Evolutionary conservation across 2,113 vertebrate species (phyloP).

Genomic region (Tetrao urogallus): DNA sequence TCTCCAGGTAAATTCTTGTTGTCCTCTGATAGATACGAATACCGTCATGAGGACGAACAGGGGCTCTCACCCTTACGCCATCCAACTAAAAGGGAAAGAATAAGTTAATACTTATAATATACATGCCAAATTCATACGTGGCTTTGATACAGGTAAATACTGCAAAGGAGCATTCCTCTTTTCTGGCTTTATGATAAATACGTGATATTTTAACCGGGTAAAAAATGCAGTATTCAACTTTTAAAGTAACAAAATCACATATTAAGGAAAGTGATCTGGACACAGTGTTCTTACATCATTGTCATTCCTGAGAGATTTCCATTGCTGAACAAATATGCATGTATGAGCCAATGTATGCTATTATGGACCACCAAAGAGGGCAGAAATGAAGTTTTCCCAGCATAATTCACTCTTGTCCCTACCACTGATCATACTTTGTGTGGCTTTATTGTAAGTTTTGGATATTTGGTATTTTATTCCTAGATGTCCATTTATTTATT

Average conservation of each 20-base stretch:
- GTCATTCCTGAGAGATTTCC: background rate
- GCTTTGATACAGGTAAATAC: background rate
- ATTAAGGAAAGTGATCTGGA: background rate
- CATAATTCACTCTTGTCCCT: background rate
- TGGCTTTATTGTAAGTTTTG: background rate
- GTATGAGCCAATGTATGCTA: background rate
- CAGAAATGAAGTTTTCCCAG: background rate
- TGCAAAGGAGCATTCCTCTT: background rate
- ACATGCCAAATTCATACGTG: background rate
- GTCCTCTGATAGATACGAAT: conserved; percentile 74
- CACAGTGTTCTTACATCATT: background rate
- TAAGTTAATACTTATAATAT: background rate
- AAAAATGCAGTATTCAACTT: background rate
- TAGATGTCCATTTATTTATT: background rate
- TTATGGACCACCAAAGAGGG: background rate
- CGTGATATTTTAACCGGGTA: background rate
- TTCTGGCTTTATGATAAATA: background rate
- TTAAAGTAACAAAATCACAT: background rate
- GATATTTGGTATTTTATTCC: background rate
- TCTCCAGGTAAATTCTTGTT: conserved; percentile 78
- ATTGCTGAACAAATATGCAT: background rate
- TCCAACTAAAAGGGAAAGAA: conserved; percentile 75
- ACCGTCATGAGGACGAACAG: conserved; percentile 76
- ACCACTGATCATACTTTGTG: background rate
- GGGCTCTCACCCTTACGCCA: conserved; percentile 68